Evolutionary conservation across 2,888 invertebrate genomes (phyloP), one percentile per base, ranked within the genome.

Genomic region (Eristalis intricaria): DNA sequence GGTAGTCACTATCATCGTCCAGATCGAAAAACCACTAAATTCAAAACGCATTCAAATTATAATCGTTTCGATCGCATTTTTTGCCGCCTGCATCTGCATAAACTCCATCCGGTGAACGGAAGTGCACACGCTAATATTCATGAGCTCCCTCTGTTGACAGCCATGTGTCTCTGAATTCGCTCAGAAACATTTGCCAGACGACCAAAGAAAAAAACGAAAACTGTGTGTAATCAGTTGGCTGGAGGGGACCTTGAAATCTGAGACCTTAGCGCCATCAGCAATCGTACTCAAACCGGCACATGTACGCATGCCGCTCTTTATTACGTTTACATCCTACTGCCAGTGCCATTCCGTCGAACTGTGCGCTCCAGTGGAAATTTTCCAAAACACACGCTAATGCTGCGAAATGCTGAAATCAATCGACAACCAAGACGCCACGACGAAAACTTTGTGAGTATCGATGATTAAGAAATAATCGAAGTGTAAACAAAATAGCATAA

Each of bases 361-460:
- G n/a, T n/a, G 43, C 13, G 61, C 63, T 70, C 56, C 56, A 86
- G 75, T 86, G 86, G 86, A 86, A 86, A 78, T 86, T 86, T 86
- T 75, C 86, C 86, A 86, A 82, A 86, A 64, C 70, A 60, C 64
- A 77, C 82, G 76, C n/a, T 71, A 78, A 78, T 69, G 40, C 19
- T 29, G 38, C 64, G 26, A 26, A 3, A 26, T 26, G 26, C 26
- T 26, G 26, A 56, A 65, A 40, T 38, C 50, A 76, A 75, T 79
- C 79, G 75, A 75, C 66, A 79, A 75, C 61, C 74, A 38, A 70
- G 66, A 19, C 61, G 32, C 40, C 64, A 60, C 56, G 64, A 60
- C 56, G 64, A 70, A 73, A 77, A 84, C 81, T 85, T 60, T 74
- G 69, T 74, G 77, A 32, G 38, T 50, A 77, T 74, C 50, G 19